These are phyloP conservation scores for Listronotus bonariensis DNA, from an alignment of 1,140 invertebrate genomes.

Conservation along the genomic window DNA sequence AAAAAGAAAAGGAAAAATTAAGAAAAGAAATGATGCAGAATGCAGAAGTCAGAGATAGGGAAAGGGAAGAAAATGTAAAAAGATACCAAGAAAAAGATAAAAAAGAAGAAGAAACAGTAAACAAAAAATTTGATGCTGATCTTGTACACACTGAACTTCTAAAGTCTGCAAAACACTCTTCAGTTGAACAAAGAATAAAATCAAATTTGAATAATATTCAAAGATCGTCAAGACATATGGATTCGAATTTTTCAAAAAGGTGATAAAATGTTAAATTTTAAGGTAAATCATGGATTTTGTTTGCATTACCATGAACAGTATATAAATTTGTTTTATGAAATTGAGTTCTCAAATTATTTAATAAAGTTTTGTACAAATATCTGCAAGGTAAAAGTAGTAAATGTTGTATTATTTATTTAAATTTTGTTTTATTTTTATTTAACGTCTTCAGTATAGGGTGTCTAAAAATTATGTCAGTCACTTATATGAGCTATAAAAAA, in stretches of 20 bases:
- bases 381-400: too few relatives aligned
- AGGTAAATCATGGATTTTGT: too few relatives aligned
- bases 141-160: constrained; percentile 69
- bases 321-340: too few relatives aligned
- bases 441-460: too few relatives aligned
- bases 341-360: too few relatives aligned
- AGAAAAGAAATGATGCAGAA: constrained; percentile 83
- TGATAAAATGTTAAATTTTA: constrained; percentile 43
- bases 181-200: constrained; percentile 76
- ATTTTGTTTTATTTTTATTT: too few relatives aligned
- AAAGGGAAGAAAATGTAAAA: constrained; percentile 67
- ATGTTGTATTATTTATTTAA: too few relatives aligned
- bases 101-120: constrained; percentile 61
- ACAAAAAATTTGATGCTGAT: constrained; percentile 56
- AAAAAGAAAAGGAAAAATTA: constrained; percentile 72
- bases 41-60: constrained; percentile 72
- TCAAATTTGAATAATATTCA: constrained; percentile 84
- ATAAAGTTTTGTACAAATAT: too few relatives aligned
- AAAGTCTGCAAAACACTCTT: constrained; percentile 66
- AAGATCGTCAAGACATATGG: constrained; percentile 68
- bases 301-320: too few relatives aligned
- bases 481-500: too few relatives aligned
- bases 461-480: too few relatives aligned
- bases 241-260: constrained; percentile 71
- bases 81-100: constrained; percentile 67